A percentile compares a stretch with the other conserved stretches of the same genome.
phyloP scores from a whole-genome alignment of 2,888 invertebrate genomes.

The Idaea straminata region DNA sequence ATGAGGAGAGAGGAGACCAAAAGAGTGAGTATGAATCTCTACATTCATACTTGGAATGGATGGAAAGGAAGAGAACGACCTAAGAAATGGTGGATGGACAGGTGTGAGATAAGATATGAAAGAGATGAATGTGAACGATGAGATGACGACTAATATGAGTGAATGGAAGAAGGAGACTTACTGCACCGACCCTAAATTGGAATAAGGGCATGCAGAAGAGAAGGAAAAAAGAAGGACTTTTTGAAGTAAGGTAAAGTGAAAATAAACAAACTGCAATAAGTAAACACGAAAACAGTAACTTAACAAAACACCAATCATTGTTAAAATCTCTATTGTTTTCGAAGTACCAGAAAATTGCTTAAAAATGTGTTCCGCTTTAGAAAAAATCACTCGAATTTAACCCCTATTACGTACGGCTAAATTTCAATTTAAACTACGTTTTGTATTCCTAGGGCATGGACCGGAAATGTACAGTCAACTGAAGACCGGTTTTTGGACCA shows the following conservation, averaged over 20 bases:
- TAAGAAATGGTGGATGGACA: no score
- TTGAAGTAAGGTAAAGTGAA: not conserved
- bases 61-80: no score
- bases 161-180: no score
- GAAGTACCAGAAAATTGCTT: conserved; percentile 27
- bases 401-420: conserved; percentile 34
- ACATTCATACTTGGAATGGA: no score
- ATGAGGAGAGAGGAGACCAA: no score
- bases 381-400: conserved; percentile 24
- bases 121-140: no score
- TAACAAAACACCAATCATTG: conserved; percentile 14
- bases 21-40: no score
- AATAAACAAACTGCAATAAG: not conserved
- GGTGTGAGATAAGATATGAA: no score
- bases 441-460: conserved; percentile 58
- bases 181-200: no score
- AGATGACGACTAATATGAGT: no score
- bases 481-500: conserved; percentile 59
- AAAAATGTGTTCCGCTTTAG: conserved; percentile 28
- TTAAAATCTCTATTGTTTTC: conserved; percentile 23
- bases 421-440: conserved; percentile 40
- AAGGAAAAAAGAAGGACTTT: not conserved
- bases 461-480: conserved; percentile 74
- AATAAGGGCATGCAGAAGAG: no score
- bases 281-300: not conserved